Evolutionary conservation across 1,140 invertebrate genomes (phyloP), one percentile per base, ranked within the genome.

Genomic region (Coptotermes formosanus): DNA sequence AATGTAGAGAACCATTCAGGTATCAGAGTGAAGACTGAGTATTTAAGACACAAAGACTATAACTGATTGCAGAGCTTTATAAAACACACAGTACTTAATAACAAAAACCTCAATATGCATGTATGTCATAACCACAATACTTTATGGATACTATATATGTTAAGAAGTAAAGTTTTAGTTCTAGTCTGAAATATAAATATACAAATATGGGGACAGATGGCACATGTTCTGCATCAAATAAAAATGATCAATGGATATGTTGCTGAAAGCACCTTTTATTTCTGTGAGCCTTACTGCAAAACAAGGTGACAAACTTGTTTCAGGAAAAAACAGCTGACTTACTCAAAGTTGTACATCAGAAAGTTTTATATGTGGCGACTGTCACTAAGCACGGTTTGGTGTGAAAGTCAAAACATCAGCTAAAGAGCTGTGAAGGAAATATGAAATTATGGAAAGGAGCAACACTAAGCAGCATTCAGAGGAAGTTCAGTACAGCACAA

Each of bases 401-500:
- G 19, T 55, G 19, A 55, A 25, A 30, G 64, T n/a, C 16, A 30
- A 11, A 16, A 75, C n/a, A 75, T 8, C 64, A 75, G 25, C 64
- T 75, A 75, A 14, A 1, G 1, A 75, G 59, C 64, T 75, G 9
- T 75, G 25, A 25, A 9, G n/a, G 14, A 30, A 75, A 75, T 25
- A 30, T 2, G 9, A 75, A 75, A 11, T 11, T 25, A 64, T 25
- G n/a, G 2, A 59, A 30, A 64, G 64, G 64, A 30, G 64, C 14
- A 75, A 30, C 64, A 75, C n/a, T 25, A 75, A 75, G 64, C 64
- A 75, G 64, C 64, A 75, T 75, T 75, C 64, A 75, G 64, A 75
- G 64, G 64, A 75, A 75, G 64, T 75, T 75, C 64, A 75, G 64
- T 75, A 75, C 64, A 75, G 64, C 64, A 75, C 64, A n/a, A 75